Percentiles rank a stretch among this genome's conserved stretches.
phyloP scores from a whole-genome alignment of 2,888 invertebrate genomes.

The Timandra comae region DNA sequence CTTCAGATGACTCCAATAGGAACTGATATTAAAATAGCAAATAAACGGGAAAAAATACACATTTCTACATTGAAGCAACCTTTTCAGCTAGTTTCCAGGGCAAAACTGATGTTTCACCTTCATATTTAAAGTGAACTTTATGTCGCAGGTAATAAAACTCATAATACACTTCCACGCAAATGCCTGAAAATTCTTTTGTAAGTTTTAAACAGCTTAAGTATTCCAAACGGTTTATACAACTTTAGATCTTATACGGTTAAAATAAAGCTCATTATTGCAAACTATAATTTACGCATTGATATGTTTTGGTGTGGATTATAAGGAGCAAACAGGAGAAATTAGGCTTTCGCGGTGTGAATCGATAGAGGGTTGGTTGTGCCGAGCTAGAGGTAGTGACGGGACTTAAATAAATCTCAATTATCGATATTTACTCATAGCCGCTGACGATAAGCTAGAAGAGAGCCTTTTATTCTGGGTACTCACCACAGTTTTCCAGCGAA shows the following conservation, averaged over 20 bases:
- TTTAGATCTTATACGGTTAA: not conserved
- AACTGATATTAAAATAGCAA: not conserved
- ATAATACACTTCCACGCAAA: not conserved
- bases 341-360: slow-evolving; percentile 57
- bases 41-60: slow-evolving; percentile 2
- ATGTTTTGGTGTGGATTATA: slow-evolving; percentile 7
- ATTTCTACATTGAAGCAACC: slow-evolving; percentile 3
- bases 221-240: too few species aligned
- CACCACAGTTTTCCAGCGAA: too few species aligned
- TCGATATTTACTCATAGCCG: too few species aligned
- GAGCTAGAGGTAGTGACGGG: slow-evolving; percentile 38
- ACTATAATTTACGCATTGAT: too few species aligned
- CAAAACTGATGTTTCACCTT: not conserved
- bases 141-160: not conserved
- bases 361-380: slow-evolving; percentile 52
- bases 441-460: too few species aligned
- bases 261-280: not conserved
- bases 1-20: not conserved
- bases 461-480: too few species aligned
- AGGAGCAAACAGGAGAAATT: slow-evolving; percentile 54
- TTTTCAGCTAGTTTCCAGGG: not conserved
- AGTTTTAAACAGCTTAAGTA: too few species aligned
- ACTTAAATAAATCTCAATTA: too few species aligned
- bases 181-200: not conserved
- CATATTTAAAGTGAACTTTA: slow-evolving; percentile 4